Evolutionary conservation across 2,888 invertebrate genomes (phyloP).

Genomic region (Formica aserva): DNA sequence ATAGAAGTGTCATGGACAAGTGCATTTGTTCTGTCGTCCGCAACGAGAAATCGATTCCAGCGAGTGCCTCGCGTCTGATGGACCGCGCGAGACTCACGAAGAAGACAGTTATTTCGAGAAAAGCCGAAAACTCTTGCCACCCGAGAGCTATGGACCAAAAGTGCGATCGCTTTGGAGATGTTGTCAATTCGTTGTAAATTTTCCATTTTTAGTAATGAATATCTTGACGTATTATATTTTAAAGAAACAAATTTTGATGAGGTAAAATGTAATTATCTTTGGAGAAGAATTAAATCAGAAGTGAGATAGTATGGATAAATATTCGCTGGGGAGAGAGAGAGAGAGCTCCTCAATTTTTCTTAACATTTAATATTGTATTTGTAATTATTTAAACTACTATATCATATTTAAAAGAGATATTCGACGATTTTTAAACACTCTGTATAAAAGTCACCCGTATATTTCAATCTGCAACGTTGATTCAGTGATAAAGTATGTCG

Average conservation of each 20-base stretch:
- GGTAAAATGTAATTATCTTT: neutral
- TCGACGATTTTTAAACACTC: neutral
- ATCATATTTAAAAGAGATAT: neutral
- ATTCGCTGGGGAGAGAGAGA: neutral
- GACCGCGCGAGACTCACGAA: conserved; percentile 26
- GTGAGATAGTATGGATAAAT: neutral
- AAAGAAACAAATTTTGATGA: neutral
- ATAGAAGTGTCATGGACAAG: conserved; percentile 79
- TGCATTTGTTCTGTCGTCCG: conserved; percentile 74
- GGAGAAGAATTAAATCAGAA: neutral
- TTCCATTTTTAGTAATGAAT: neutral
- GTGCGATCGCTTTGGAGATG: neutral
- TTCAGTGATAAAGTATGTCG: conserved; percentile 5
- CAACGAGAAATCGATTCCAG: conserved; percentile 72
- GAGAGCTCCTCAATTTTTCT: neutral
- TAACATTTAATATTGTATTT: neutral
- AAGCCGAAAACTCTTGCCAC: neutral
- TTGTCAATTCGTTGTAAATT: neutral
- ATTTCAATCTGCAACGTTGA: neutral
- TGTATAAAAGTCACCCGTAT: neutral
- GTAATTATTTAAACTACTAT: neutral
- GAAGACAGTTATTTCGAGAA: conserved; percentile 37
- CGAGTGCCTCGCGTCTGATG: conserved; percentile 44
- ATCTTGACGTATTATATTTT: neutral
- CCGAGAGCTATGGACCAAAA: neutral